Conservation (phyloP, 2,888 invertebrate genomes). For the Parnassius glacialis region DNA sequence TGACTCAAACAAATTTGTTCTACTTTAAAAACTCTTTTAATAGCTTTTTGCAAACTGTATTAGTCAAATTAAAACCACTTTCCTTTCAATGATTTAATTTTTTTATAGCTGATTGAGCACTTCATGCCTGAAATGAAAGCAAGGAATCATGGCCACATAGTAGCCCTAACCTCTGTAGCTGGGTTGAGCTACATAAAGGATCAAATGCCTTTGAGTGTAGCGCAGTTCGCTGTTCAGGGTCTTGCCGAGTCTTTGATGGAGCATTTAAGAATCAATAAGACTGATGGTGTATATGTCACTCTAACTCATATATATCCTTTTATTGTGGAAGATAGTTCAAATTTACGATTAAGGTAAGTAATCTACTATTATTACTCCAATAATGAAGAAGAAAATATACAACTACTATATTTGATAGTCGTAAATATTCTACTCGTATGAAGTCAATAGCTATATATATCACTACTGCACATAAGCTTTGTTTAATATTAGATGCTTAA, state of each 20-base stretch:
- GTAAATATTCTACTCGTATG: too few species aligned
- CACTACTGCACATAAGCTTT: too few species aligned
- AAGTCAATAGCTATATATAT: too few species aligned
- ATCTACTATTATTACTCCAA: too few species aligned
- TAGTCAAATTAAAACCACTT: too few species aligned
- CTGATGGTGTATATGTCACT: constrained; percentile 80
- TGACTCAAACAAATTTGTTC: too few species aligned
- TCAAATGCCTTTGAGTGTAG: constrained; percentile 82
- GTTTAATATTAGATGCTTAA: too few species aligned
- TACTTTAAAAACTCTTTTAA: too few species aligned
- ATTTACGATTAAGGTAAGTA: constrained; percentile 78
- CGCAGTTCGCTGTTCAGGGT: constrained; percentile 85
- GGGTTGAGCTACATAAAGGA: constrained; percentile 81
- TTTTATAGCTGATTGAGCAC: constrained; percentile 78
- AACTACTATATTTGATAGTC: too few species aligned
- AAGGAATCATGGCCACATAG: constrained; percentile 81
- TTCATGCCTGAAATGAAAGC: constrained; percentile 83
- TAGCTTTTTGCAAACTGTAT: too few species aligned
- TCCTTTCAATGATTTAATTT: constrained; percentile 5
- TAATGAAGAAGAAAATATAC: too few species aligned
- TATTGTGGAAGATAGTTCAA: constrained; percentile 78
- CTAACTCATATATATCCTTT: constrained; percentile 84
- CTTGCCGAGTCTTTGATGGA: constrained; percentile 83
- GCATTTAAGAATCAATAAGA: constrained; percentile 80
- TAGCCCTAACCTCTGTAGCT: constrained; percentile 83